Percentiles rank a stretch among this genome's conserved stretches.
phyloP scores from a whole-genome alignment of 2,797 vertebrate species.

The Melanotaenia parkinsoni region DNA sequence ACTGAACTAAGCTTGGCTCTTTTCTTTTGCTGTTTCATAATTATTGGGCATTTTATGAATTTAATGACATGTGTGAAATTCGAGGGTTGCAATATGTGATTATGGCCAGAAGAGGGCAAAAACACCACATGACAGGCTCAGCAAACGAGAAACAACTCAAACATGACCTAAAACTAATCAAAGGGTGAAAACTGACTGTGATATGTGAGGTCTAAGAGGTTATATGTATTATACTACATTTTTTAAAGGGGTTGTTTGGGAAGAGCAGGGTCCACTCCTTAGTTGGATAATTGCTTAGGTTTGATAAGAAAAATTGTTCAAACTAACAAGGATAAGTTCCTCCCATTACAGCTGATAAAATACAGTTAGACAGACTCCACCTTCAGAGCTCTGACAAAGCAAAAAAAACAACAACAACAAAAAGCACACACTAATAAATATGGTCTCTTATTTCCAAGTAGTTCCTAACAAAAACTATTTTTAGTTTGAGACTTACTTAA shows the following conservation, averaged over 20 bases:
- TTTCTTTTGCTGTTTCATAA: constrained; percentile 45
- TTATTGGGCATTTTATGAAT: not conserved
- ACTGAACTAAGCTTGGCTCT: constrained; percentile 37
- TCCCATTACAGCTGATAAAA: constrained; percentile 44
- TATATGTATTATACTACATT: not conserved
- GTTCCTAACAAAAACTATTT: too few relatives aligned
- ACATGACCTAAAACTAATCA: not conserved
- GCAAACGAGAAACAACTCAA: not conserved
- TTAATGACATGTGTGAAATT: not conserved
- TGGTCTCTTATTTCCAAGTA: not conserved
- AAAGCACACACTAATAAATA: not conserved
- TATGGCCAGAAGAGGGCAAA: constrained; percentile 60
- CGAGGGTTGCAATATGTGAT: constrained; percentile 33
- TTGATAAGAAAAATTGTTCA: constrained; percentile 46
- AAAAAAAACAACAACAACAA: not conserved
- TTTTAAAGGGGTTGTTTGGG: constrained; percentile 4
- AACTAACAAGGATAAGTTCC: constrained; percentile 22
- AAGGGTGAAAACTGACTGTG: not conserved
- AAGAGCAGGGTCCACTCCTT: constrained; percentile 9
- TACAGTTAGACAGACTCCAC: constrained; percentile 11
- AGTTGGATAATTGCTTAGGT: constrained; percentile 10
- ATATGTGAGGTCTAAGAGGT: not conserved
- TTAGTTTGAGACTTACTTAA: too few relatives aligned
- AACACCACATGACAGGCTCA: constrained; percentile 12
- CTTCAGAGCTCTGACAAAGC: constrained; percentile 9